Evolutionary conservation across 2,888 invertebrate genomes (phyloP), one percentile per base, ranked within the genome.

Genomic region (Metacarcinus magister): DNA sequence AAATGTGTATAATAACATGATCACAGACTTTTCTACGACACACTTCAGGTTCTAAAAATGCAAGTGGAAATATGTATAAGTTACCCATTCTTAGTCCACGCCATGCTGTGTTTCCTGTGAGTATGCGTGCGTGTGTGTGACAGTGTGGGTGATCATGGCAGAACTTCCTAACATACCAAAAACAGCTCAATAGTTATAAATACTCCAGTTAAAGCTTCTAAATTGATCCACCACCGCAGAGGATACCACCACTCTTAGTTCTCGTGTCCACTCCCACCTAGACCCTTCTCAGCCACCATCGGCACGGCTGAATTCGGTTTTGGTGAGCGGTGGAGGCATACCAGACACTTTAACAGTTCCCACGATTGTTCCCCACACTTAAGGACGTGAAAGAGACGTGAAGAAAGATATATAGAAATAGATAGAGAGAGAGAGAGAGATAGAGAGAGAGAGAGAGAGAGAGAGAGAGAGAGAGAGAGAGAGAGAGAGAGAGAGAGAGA

Each of bases 351-450:
- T 67, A 16, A 23, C 67, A n/a, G 67, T 82, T 82, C 82, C 82
- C 32, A 32, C 28, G 28, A 82, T 32, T 82, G 5, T 82, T 82
- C 32, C 32, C 23, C 2, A 32, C 82, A 23, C 7, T 32, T 82
- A 32, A 13, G 32, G 23, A 16, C 82, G 32, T 82, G 82, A 82
- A 82, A 82, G 10, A 82, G 82, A 32, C 13, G 32, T 28, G 32
- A 23, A 16, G 39, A 39, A 39, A 39, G 39, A 39, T 0, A 39
- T 39, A 39, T 39, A 39, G 0, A 39, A 2, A 39, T 39, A 39
- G 82, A 82, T 32, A 82, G 82, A 82, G 82, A 82, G 82, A 82
- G 82, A 82, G 82, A 82, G 82, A 82, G 82, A 82, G 82, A 82
- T 28, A 82, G 82, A 82, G 82, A 82, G 82, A 82, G 82, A 82